Evolutionary conservation across 2,113 vertebrate species (phyloP).

Genomic region (Indri indri): DNA sequence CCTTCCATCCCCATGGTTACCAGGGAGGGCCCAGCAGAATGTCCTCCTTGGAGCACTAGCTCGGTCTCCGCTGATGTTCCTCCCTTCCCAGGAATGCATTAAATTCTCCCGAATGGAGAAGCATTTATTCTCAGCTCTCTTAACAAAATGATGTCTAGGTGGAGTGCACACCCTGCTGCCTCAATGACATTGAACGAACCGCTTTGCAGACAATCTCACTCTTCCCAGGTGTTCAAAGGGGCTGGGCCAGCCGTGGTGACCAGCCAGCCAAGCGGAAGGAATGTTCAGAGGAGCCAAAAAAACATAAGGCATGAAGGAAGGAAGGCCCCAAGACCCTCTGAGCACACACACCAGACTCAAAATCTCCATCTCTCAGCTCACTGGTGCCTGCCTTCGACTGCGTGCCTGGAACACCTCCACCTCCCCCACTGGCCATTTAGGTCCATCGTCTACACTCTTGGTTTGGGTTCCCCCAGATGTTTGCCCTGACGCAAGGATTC

Average conservation of each 20-base stretch:
- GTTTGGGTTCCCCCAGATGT: background rate
- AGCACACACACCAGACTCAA: background rate
- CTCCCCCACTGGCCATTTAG: background rate
- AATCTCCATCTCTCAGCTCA: background rate
- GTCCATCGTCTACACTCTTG: background rate
- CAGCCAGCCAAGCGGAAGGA: background rate
- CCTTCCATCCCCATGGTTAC: constrained; percentile 64
- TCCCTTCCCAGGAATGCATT: background rate
- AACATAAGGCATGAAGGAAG: background rate
- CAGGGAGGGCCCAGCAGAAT: background rate
- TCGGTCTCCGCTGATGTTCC: background rate
- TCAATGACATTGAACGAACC: background rate
- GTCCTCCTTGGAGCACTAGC: background rate
- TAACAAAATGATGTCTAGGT: background rate
- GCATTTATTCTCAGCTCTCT: constrained; percentile 16
- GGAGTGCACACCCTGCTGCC: background rate
- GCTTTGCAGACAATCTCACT: background rate
- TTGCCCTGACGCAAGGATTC: background rate
- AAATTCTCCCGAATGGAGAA: background rate
- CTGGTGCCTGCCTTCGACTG: background rate
- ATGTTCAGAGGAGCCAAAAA: background rate
- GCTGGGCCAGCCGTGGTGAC: background rate
- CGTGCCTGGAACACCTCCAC: background rate
- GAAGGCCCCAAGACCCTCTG: background rate
- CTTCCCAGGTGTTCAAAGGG: background rate